A percentile compares a stretch with the other conserved stretches of the same genome.
These are phyloP conservation scores for Eubasilissa splendida DNA, from an alignment of 2,888 invertebrate genomes.

Conservation along the genomic window DNA sequence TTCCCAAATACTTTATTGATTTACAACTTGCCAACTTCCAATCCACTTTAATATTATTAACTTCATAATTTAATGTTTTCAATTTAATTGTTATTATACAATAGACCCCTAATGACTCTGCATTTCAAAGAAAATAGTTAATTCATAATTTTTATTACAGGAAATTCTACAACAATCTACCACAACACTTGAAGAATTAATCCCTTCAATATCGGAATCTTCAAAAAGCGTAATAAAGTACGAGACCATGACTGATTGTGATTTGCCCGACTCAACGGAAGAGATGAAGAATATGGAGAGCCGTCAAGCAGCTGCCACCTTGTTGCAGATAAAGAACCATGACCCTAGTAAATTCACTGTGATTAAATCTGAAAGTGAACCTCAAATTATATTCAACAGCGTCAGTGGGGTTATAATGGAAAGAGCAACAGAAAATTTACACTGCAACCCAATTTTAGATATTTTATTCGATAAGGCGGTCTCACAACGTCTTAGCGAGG, in stretches of 20 bases:
- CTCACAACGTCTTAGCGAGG: slow-evolving; percentile 71
- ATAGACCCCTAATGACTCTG: no score
- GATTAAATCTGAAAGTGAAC: slow-evolving; percentile 67
- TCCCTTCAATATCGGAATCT: slow-evolving; percentile 68
- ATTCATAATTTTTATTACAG: slow-evolving; percentile 64
- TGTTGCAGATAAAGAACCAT: slow-evolving; percentile 72
- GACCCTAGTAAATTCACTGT: slow-evolving; percentile 70
- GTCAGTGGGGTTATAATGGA: slow-evolving; percentile 73
- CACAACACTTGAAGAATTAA: slow-evolving; percentile 74
- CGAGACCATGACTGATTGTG: slow-evolving; percentile 66
- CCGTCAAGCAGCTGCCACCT: slow-evolving; percentile 71
- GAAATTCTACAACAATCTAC: slow-evolving; percentile 75
- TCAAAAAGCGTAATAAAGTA: slow-evolving; percentile 65
- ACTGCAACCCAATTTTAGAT: slow-evolving; percentile 72
- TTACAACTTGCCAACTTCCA: no score
- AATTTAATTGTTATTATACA: no score
- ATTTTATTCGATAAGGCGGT: slow-evolving; percentile 70
- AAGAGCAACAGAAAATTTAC: slow-evolving; percentile 71
- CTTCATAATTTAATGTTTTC: no score
- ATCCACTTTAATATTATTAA: no score
- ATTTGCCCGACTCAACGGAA: slow-evolving; percentile 71
- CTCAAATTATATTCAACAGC: slow-evolving; percentile 75
- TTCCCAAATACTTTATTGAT: no score
- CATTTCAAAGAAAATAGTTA: no score
- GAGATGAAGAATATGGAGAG: slow-evolving; percentile 73